Evolutionary conservation across 2,888 invertebrate species (phyloP).

Genomic region (Graphium colonna): DNA sequence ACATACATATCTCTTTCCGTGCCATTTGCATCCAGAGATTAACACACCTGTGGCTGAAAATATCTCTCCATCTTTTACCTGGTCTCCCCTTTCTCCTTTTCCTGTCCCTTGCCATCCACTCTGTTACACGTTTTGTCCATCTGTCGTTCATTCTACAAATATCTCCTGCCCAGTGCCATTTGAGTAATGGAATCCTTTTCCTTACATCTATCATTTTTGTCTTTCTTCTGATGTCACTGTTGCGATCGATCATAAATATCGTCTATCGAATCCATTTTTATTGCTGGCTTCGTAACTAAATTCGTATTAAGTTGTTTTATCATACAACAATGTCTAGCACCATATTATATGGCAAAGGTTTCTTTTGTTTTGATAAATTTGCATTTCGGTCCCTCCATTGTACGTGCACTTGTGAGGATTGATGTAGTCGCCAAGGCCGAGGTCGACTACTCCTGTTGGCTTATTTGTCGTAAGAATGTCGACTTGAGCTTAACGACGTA

Average conservation of each 20-base stretch:
- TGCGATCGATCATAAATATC: neutral
- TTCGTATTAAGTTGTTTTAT: slow-evolving; percentile 4
- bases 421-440: slow-evolving; percentile 24
- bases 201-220: too few species aligned
- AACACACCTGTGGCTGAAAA: too few species aligned
- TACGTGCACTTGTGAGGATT: slow-evolving; percentile 5
- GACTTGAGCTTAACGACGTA: neutral
- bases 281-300: neutral
- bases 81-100: too few species aligned
- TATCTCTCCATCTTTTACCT: too few species aligned
- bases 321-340: neutral
- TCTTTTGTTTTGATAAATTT: slow-evolving; percentile 7
- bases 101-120: too few species aligned
- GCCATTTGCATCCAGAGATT: too few species aligned
- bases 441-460: slow-evolving; percentile 7
- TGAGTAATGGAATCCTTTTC: too few species aligned
- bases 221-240: too few species aligned
- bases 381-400: neutral
- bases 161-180: too few species aligned
- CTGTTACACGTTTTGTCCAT: too few species aligned
- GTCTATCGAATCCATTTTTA: neutral
- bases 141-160: too few species aligned
- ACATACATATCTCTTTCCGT: too few species aligned
- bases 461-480: slow-evolving; percentile 2
- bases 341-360: neutral